Conservation (phyloP, 2,797 vertebrate species). For the Tadarida brasiliensis region DNA sequence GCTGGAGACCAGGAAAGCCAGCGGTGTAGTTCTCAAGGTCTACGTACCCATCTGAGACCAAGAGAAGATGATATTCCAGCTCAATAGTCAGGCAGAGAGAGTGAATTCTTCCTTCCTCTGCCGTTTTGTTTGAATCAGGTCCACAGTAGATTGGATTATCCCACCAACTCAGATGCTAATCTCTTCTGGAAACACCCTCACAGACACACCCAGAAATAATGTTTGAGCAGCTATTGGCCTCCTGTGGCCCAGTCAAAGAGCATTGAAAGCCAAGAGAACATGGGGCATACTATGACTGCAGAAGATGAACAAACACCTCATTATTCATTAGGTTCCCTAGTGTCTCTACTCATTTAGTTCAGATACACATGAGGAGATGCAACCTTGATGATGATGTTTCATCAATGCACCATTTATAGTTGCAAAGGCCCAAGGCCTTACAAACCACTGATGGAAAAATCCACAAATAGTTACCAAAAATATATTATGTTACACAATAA, state of each 20-base stretch:
- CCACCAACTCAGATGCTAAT: not conserved
- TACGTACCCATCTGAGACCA: not conserved
- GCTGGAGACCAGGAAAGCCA: not conserved
- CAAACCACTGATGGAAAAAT: not conserved
- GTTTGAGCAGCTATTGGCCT: not conserved
- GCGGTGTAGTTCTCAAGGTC: not conserved
- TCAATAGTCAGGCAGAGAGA: not conserved
- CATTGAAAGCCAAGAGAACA: not conserved
- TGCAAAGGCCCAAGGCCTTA: not conserved
- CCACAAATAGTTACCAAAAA: not conserved
- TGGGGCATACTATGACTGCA: not conserved
- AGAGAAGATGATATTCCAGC: not conserved
- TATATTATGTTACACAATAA: not conserved
- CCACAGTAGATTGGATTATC: not conserved
- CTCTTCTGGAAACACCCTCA: not conserved
- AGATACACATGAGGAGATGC: not conserved
- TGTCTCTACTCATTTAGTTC: not conserved
- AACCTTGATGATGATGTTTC: not conserved
- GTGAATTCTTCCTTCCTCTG: not conserved
- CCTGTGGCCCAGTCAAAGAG: not conserved
- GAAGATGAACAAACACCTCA: not conserved
- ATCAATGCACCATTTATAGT: not conserved
- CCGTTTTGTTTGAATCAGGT: not conserved
- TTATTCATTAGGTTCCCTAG: not conserved
- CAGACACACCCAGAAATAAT: not conserved